These are phyloP conservation scores for Engystomops pustulosus DNA, from an alignment of 2,113 vertebrate species.

Conservation along the genomic window DNA sequence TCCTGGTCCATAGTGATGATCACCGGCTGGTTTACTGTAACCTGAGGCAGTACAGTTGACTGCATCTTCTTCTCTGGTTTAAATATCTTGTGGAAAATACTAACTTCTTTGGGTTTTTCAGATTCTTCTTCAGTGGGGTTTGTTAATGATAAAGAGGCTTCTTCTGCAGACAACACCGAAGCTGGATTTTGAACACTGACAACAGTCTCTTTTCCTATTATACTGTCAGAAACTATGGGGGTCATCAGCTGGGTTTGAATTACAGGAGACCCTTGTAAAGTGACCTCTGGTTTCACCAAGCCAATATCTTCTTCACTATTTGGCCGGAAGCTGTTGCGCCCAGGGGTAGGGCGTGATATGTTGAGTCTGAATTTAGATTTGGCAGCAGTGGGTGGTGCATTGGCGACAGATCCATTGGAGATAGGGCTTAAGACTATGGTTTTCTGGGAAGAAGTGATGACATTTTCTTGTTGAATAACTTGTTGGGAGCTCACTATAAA, in stretches of 20 bases:
- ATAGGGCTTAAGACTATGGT: slow-evolving; percentile 64
- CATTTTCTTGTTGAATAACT: slow-evolving; percentile 66
- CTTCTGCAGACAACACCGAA: not conserved
- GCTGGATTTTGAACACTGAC: slow-evolving; percentile 61
- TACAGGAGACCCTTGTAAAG: slow-evolving; percentile 16
- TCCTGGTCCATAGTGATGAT: not conserved
- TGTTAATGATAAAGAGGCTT: accelerated
- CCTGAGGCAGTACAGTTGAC: slow-evolving; percentile 32
- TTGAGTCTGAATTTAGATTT: slow-evolving; percentile 69
- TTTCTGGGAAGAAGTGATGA: slow-evolving; percentile 63
- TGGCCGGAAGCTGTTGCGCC: slow-evolving; percentile 67
- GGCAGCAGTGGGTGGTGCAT: slow-evolving; percentile 67
- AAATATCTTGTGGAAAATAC: slow-evolving; percentile 80
- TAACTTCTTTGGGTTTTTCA: slow-evolving; percentile 62
- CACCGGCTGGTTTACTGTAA: not conserved
- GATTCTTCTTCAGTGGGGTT: slow-evolving; percentile 42
- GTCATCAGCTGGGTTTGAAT: slow-evolving; percentile 68
- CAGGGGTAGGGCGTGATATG: slow-evolving; percentile 74
- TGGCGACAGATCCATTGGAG: slow-evolving; percentile 66
- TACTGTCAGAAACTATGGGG: slow-evolving; percentile 23
- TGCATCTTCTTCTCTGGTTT: slow-evolving; percentile 68
- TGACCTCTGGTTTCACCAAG: slow-evolving; percentile 60
- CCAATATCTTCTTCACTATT: slow-evolving; percentile 60
- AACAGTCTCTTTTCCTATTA: not conserved
- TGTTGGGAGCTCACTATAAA: slow-evolving; percentile 72